Evolutionary conservation across 2,797 vertebrate genomes (phyloP), one percentile per base, ranked within the genome.

Genomic region (Rhinogobio ventralis): DNA sequence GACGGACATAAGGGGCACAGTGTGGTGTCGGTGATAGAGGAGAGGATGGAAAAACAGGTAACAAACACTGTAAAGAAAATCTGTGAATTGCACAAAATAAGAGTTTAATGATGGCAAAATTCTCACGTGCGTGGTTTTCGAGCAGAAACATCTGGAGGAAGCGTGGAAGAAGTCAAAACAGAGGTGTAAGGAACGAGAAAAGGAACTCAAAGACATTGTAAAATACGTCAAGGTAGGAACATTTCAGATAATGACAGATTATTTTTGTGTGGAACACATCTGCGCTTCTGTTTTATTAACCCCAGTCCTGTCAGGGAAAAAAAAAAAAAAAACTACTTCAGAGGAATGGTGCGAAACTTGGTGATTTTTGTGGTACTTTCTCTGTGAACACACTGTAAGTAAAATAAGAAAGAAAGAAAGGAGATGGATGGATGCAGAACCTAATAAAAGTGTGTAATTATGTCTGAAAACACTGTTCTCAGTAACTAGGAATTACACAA

Each of bases 1-100:
- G 92, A 93, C 2, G 88, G 89, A 10, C 98, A 98, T 92, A 94
- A 93, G 91, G 96, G 96, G 66, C 98, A 99, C 51, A 95, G 94
- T 81, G 93, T 95, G 0, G 96, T 97, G 81, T 90, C 96, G 0
- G 95, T 95, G 79, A 94, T 89, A 76, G 96, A 96, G 0, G 96
- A 97, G 92, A 96, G 97, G 80, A 92, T 93, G 0, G 92, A 95
- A 0, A 98, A 92, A 28, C 94, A 95, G 93, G 90, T 91, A 78
- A 74, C 36, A 3, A 23, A 15, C 17, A n/a, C 5, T 3, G 30
- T 20, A 23, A n/a, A 39, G 36, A 17, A 23, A 25, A 42, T 42
- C 30, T 15, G 23, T 55, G 9, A 62, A 33, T 23, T 28, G 39
- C 53, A 30, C 20, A 20, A 39, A 28, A n/a, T n/a, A 49, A 3